A percentile compares a stretch with the other conserved stretches of the same genome.
phyloP scores from a whole-genome alignment of 2,888 invertebrate genomes.

The Drosophila mayaguana region DNA sequence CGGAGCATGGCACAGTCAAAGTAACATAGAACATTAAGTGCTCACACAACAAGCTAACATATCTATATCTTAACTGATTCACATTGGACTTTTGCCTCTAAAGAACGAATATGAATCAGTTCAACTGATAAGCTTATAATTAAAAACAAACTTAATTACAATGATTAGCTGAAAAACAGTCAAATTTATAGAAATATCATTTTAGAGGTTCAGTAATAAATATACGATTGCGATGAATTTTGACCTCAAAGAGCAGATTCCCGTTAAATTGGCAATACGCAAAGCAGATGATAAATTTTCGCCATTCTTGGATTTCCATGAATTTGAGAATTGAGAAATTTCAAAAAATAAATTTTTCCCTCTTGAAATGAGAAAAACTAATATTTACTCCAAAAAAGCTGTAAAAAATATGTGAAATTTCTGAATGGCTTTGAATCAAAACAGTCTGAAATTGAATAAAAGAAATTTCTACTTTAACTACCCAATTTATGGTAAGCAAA shows the following conservation, averaged over 20 bases:
- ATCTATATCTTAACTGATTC: background rate
- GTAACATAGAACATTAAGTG: background rate
- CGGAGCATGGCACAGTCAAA: background rate
- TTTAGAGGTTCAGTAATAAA: no score
- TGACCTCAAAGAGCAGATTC: no score
- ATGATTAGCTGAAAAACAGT: no score
- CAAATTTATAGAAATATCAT: no score
- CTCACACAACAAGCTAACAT: background rate
- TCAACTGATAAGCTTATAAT: no score
- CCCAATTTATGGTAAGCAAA: conserved; percentile 18
- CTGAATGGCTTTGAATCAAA: background rate
- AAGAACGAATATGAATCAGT: no score
- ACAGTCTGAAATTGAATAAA: conserved; percentile 12
- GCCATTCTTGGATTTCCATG: background rate
- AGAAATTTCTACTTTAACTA: background rate
- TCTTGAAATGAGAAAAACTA: background rate
- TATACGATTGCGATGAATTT: no score
- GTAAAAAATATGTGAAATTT: background rate
- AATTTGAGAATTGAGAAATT: background rate
- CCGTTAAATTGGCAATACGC: background rate
- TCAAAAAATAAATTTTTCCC: background rate
- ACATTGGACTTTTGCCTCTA: no score
- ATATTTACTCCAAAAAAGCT: conserved; percentile 1
- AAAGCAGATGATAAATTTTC: background rate
- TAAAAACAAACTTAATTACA: no score